phyloP scores from a whole-genome alignment of 37 sponge, comb jelly and placozoan species.

The Eunapius fragilis region DNA sequence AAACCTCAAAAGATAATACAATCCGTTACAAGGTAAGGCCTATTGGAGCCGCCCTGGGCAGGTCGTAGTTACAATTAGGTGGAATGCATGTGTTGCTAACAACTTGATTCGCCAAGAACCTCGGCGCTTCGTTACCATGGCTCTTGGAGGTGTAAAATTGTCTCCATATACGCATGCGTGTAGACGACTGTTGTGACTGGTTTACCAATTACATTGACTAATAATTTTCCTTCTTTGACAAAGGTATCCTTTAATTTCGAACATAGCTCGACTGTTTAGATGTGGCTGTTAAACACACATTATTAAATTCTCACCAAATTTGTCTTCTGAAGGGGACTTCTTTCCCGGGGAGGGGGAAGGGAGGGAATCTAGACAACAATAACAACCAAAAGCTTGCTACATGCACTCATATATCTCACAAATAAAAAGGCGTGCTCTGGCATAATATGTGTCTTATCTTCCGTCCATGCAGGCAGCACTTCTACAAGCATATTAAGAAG shows the following conservation, averaged over 20 bases:
- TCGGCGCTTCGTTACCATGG: background rate
- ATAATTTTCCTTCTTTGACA: background rate
- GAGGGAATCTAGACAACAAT: background rate
- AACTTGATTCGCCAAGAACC: background rate
- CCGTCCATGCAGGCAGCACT: conserved; percentile 31
- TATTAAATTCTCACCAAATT: background rate
- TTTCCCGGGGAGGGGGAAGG: too few relatives aligned
- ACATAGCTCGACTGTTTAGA: background rate
- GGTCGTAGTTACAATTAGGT: background rate
- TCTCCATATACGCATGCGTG: background rate
- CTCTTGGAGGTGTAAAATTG: background rate
- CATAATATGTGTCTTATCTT: background rate
- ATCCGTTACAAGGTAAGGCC: conserved; percentile 63
- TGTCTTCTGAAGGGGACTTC: too few relatives aligned
- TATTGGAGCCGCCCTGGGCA: background rate
- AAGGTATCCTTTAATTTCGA: background rate
- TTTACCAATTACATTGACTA: background rate
- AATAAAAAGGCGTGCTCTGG: too few relatives aligned
- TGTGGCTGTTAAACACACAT: background rate
- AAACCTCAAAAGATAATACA: conserved; percentile 78
- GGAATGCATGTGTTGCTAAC: background rate
- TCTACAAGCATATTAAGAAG: conserved; percentile 63
- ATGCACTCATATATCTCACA: background rate
- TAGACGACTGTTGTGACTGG: background rate
- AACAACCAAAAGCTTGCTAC: background rate